A percentile compares a stretch with the other conserved stretches of the same genome.
Conservation (phyloP, 2,113 vertebrate species). For the Condylura cristata region DNA sequence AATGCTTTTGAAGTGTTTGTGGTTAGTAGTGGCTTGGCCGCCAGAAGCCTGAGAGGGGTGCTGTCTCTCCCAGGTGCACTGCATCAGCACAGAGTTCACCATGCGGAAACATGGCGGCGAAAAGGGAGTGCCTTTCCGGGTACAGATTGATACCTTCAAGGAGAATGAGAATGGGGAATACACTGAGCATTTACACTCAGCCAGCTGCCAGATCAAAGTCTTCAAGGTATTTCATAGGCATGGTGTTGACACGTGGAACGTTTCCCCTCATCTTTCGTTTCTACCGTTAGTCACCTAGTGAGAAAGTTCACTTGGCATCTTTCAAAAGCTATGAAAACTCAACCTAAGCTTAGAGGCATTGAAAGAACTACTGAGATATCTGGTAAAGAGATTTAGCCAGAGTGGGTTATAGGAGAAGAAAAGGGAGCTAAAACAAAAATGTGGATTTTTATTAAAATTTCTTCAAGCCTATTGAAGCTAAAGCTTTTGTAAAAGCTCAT, state of each 20-base stretch:
- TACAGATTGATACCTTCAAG: constrained; percentile 98
- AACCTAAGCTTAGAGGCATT: neutral
- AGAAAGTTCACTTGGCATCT: neutral
- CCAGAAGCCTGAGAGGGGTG: neutral
- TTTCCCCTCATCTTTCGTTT: neutral
- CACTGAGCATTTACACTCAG: constrained; percentile 96
- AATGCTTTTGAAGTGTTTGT: constrained; percentile 23
- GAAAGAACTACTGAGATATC: neutral
- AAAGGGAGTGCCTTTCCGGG: constrained; percentile 97
- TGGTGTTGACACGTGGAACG: neutral
- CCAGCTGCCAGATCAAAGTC: constrained; percentile 99
- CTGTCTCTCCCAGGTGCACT: constrained; percentile 90
- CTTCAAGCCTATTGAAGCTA: constrained; percentile 4
- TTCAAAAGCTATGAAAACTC: neutral
- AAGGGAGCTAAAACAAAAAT: neutral
- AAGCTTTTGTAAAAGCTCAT: neutral
- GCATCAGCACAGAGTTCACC: constrained; percentile 99
- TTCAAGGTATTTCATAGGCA: constrained; percentile 92
- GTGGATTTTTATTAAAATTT: neutral
- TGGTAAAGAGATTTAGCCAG: neutral
- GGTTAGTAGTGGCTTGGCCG: neutral
- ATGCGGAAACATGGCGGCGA: constrained; percentile 98
- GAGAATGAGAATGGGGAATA: constrained; percentile 95
- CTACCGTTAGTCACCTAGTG: constrained; percentile 16
- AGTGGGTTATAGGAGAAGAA: neutral